Conservation (phyloP, 2,888 invertebrate genomes). For the Agapostemon virescens region DNA sequence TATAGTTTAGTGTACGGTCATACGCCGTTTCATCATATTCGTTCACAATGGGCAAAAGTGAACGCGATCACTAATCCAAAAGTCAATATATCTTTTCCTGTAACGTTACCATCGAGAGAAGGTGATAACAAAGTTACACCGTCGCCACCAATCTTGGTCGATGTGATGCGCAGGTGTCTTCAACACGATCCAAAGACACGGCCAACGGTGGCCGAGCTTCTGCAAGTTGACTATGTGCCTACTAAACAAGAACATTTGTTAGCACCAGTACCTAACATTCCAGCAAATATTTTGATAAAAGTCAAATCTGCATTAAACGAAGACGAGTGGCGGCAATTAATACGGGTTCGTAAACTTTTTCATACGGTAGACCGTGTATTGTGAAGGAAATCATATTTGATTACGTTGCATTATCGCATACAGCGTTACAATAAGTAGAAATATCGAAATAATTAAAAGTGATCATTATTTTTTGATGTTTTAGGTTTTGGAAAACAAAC, state of each 20-base stretch:
- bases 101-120: conserved; percentile 51
- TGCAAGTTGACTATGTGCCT: conserved; percentile 81
- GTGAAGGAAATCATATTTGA: conserved; percentile 16
- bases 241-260: conserved; percentile 45
- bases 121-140: conserved; percentile 77
- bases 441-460: conserved; percentile 26
- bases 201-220: conserved; percentile 88
- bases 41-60: conserved; percentile 87
- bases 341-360: conserved; percentile 66
- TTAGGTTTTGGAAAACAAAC: conserved; percentile 57
- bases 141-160: conserved; percentile 83
- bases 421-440: background rate
- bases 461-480: conserved; percentile 40
- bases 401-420: background rate
- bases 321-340: conserved; percentile 76
- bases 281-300: conserved; percentile 71
- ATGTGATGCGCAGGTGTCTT: conserved; percentile 87
- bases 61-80: conserved; percentile 89
- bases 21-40: conserved; percentile 94
- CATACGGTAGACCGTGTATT: conserved; percentile 9
- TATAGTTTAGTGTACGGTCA: conserved; percentile 94
- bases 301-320: conserved; percentile 73
- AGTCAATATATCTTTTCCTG: conserved; percentile 88
- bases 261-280: conserved; percentile 59
- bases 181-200: conserved; percentile 87